Conservation (phyloP, 2,113 vertebrate species). For the Neomonachus schauinslandi region DNA sequence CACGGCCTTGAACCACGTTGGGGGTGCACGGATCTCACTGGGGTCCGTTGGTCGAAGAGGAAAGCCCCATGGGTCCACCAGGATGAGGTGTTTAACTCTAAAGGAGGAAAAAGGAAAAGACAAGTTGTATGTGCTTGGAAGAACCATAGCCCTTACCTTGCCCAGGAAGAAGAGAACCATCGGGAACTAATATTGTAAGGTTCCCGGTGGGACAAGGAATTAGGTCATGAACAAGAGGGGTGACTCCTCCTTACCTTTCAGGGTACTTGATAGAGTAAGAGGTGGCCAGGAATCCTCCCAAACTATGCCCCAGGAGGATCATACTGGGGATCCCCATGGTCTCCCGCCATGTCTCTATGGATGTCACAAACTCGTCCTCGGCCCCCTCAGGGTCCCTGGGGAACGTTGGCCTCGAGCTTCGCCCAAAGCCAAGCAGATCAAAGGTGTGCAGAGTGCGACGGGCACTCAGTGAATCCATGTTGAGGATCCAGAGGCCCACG, state of each 20-base stretch:
- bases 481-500: conserved; percentile 94
- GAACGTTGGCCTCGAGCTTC: conserved; percentile 92
- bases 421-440: conserved; percentile 93
- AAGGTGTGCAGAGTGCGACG: conserved; percentile 89
- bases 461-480: conserved; percentile 89
- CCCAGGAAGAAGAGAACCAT: background rate
- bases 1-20: conserved; percentile 91
- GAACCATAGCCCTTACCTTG: background rate
- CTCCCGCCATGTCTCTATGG: conserved; percentile 91
- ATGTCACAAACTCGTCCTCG: conserved; percentile 91
- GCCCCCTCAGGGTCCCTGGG: conserved; percentile 88
- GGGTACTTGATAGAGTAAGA: conserved; percentile 91
- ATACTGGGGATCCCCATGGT: conserved; percentile 89
- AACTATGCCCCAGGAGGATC: conserved; percentile 91
- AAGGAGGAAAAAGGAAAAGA: background rate
- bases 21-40: conserved; percentile 80
- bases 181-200: background rate
- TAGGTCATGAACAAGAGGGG: background rate
- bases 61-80: conserved; percentile 96
- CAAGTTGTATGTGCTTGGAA: background rate
- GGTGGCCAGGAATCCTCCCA: conserved; percentile 90
- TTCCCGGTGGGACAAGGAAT: background rate
- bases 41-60: conserved; percentile 86
- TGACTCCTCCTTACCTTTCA: conserved; percentile 86
- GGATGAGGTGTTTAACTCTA: conserved; percentile 94